phyloP scores from a whole-genome alignment of 2,888 invertebrate species.

The Drosophila rubida region DNA sequence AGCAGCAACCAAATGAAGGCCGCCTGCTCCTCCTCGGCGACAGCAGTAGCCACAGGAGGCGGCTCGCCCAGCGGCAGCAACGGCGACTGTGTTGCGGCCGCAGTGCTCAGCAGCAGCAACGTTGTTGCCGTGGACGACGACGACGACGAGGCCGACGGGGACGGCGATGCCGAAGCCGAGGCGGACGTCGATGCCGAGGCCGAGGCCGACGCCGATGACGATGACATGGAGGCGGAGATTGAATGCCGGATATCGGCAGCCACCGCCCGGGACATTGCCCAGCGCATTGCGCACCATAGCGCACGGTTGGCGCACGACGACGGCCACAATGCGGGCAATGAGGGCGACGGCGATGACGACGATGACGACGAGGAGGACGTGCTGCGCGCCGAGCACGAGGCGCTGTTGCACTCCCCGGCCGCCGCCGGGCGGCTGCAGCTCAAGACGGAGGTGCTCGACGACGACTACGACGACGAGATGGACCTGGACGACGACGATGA shows the following conservation, averaged over 20 bases:
- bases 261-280: conserved; percentile 65
- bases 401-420: conserved; percentile 39
- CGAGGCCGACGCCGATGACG: conserved; percentile 39
- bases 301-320: conserved; percentile 43
- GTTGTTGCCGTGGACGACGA: conserved; percentile 51
- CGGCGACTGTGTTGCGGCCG: conserved; percentile 42
- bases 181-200: conserved; percentile 42
- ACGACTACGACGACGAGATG: conserved; percentile 82
- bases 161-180: conserved; percentile 45
- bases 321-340: conserved; percentile 56
- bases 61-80: conserved; percentile 64
- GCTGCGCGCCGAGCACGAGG: conserved; percentile 44
- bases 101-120: conserved; percentile 45
- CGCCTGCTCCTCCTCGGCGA: conserved; percentile 38
- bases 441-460: conserved; percentile 75
- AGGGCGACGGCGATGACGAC: conserved; percentile 58
- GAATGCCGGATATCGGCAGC: conserved; percentile 43
- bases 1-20: conserved; percentile 36
- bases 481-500: conserved; percentile 86
- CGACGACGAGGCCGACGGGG: conserved; percentile 46
- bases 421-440: conserved; percentile 52
- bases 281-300: conserved; percentile 60
- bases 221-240: conserved; percentile 48
- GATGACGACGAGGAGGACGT: conserved; percentile 60
- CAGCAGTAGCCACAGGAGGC: conserved; percentile 33